These are phyloP conservation scores for Lasioglossum morio DNA, from an alignment of 2,888 invertebrate genomes.

Conservation along the genomic window DNA sequence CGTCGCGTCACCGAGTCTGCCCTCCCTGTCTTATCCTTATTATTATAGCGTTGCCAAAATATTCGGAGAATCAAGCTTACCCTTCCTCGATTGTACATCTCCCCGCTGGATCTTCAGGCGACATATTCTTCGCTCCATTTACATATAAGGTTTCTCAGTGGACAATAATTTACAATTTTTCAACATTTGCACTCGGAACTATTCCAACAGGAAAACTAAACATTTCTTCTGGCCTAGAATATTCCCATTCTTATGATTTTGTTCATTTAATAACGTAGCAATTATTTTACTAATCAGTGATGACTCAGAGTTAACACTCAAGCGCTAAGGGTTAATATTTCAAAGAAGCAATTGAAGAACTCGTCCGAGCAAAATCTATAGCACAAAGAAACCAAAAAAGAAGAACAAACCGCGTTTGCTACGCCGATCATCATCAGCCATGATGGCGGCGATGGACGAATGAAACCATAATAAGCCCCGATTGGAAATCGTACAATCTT, in stretches of 20 bases:
- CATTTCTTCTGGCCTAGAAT: too few species aligned
- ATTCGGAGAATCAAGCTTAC: background rate
- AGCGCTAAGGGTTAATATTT: too few species aligned
- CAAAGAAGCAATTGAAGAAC: too few species aligned
- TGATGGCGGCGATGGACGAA: background rate
- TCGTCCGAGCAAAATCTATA: background rate
- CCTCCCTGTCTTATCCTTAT: background rate
- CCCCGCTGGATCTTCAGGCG: background rate
- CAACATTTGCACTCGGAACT: background rate
- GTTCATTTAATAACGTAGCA: too few species aligned
- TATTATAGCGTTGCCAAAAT: background rate
- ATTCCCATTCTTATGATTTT: too few species aligned
- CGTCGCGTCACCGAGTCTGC: slow-evolving; percentile 40
- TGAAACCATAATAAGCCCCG: background rate
- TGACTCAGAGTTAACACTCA: too few species aligned
- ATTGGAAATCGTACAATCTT: slow-evolving; percentile 5
- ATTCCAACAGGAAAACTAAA: too few species aligned
- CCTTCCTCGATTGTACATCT: background rate
- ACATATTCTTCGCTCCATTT: too few species aligned
- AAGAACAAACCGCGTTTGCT: too few species aligned
- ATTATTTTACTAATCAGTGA: too few species aligned
- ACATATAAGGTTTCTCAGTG: background rate
- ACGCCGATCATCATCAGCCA: too few species aligned
- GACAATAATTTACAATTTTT: background rate
- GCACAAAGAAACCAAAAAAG: background rate